Evolutionary conservation across 2,113 vertebrate genomes (phyloP).

Genomic region (Aramus guarauna): DNA sequence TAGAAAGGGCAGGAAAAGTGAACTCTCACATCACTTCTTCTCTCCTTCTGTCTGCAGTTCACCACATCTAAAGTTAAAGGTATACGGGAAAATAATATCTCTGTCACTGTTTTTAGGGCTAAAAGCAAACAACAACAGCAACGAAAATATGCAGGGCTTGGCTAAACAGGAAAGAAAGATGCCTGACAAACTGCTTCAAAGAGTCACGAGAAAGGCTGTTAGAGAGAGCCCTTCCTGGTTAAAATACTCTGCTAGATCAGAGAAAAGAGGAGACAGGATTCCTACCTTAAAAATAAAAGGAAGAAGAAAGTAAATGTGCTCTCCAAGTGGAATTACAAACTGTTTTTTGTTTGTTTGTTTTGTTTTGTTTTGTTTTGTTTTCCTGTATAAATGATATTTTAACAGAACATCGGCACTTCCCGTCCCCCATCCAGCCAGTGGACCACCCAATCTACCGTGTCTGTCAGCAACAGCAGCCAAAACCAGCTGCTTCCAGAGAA

Average conservation of each 20-base stretch:
- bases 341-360: not conserved
- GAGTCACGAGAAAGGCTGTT: not conserved
- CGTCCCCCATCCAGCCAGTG: not conserved
- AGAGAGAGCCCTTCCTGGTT: accelerated
- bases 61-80: not conserved
- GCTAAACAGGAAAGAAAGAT: not conserved
- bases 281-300: not conserved
- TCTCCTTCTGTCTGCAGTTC: not conserved
- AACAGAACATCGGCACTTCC: not conserved
- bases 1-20: not conserved
- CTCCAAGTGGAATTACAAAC: not conserved
- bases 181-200: not conserved
- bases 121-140: not conserved
- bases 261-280: not conserved
- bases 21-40: not conserved
- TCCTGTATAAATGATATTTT: not conserved
- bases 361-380: not conserved
- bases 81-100: not conserved
- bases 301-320: not conserved
- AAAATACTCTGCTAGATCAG: not conserved
- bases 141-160: not conserved
- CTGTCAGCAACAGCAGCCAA: not conserved
- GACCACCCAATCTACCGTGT: not conserved
- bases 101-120: not conserved
- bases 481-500: not conserved